Base-by-base conservation (phyloP, 1,140 invertebrate species). In the Bactericera cockerelli region DNA sequence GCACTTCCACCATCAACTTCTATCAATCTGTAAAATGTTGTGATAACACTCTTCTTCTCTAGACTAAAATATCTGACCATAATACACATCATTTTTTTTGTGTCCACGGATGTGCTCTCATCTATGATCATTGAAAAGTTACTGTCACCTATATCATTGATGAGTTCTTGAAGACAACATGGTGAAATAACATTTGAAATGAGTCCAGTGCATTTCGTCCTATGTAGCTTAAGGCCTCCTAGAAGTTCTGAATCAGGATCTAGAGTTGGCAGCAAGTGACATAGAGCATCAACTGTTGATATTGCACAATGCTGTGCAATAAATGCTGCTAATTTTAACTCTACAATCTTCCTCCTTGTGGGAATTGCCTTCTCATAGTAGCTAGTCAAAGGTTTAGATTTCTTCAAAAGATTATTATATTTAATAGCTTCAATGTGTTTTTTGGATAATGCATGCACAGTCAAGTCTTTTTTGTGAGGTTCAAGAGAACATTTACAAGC, bases 11-110 rank as follows among this genome's bases (percentile, higher is more conserved):
- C 33, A 36, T 60, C 33, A 8, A 60, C 33, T 56, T 38, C 53
- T 26, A 55, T 16, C n/a, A 60, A 55, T 36, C 53, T 54, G 22
- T 55, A 53, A 33, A 60, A 60, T 21, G 26, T 55, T 26, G 59
- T 60, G 14, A 60, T 25, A 4, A 60, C 55, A 19, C 36, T 16
- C 13, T 25, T 22, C 14, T 31, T 10, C n/a, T 10, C 33, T 8
- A n/a, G 53, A 54, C 59, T 60, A 19, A 55, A 60, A 31, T 60
- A 60, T 26, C 28, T n/a, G 14, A 60, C 25, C n/a, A 49, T 55
- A 26, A 33, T 26, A 21, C 42, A 24, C 59, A 60, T 59, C 21
- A 53, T 26, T 21, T 59, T 59, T 16, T 59, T 19, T 24, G 25
- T 54, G 31, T 49, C 26, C 13, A 59, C 26, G 14, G 39, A 21